A percentile compares a stretch with the other conserved stretches of the same genome.
phyloP scores from a whole-genome alignment of 2,113 vertebrate species.

The Rhynchomys soricoides region DNA sequence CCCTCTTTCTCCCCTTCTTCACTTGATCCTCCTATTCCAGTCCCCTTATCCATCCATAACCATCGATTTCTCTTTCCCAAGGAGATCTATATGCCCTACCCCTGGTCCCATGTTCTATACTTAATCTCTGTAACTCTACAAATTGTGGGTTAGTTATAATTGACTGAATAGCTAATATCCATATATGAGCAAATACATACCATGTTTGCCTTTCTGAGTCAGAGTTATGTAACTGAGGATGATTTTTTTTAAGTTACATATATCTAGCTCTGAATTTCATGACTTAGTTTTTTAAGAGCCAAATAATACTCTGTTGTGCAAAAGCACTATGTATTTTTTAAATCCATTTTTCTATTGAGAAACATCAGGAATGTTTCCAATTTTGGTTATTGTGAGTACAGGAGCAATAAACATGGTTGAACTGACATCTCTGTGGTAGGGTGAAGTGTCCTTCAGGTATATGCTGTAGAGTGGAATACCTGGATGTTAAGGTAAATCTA shows the following conservation, averaged over 20 bases:
- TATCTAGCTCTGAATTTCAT: neutral
- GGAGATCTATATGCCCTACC: neutral
- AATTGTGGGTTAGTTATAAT: neutral
- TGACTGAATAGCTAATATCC: neutral
- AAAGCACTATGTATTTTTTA: neutral
- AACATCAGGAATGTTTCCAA: neutral
- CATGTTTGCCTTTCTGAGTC: neutral
- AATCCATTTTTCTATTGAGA: neutral
- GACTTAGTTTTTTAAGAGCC: neutral
- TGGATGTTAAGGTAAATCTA: neutral
- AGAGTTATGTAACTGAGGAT: neutral
- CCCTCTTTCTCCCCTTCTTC: neutral
- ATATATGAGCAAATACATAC: neutral
- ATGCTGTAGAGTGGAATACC: neutral
- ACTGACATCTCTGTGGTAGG: neutral
- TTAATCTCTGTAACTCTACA: neutral
- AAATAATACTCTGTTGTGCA: neutral
- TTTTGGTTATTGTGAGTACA: neutral
- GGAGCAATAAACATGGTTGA: neutral
- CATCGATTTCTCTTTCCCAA: neutral
- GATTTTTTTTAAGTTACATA: neutral
- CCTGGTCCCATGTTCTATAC: neutral
- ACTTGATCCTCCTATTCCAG: neutral
- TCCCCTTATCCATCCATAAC: too few relatives aligned
- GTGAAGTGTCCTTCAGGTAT: neutral